Evolutionary conservation across 2,888 invertebrate genomes (phyloP).

Genomic region (Spodoptera exigua): DNA sequence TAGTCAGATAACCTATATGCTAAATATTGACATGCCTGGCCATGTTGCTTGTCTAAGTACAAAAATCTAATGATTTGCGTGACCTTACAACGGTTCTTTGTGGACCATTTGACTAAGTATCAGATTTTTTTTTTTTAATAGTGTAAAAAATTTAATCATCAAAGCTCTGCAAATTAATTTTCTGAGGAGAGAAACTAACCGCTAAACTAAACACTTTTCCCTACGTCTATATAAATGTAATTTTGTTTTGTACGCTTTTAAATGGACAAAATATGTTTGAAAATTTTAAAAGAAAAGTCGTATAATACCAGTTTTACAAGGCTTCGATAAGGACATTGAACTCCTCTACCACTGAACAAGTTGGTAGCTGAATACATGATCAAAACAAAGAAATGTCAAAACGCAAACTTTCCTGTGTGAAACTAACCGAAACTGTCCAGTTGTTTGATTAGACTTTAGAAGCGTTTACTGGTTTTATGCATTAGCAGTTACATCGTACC

Average conservation of each 20-base stretch:
- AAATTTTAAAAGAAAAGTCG: too few species aligned
- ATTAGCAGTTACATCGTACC: conserved; percentile 67
- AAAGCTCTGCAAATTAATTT: conserved; percentile 1
- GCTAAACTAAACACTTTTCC: too few species aligned
- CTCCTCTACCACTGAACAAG: too few species aligned
- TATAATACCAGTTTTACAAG: too few species aligned
- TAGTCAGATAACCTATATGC: conserved; percentile 8
- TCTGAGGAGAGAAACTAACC: neutral
- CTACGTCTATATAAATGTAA: too few species aligned
- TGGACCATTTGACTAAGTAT: neutral
- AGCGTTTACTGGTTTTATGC: conserved; percentile 62
- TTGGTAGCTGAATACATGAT: too few species aligned
- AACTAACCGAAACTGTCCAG: conserved; percentile 30
- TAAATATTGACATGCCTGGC: conserved; percentile 3
- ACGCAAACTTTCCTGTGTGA: conserved; percentile 28
- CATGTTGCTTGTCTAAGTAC: neutral
- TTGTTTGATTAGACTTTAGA: conserved; percentile 48
- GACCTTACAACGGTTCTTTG: neutral
- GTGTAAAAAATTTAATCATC: neutral
- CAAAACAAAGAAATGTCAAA: conserved; percentile 15
- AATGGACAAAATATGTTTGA: too few species aligned
- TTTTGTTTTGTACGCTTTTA: too few species aligned
- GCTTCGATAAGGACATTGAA: too few species aligned
- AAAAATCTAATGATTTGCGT: neutral
- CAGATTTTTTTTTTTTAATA: neutral